These are phyloP conservation scores for Sebastes trivittatus DNA, from an alignment of 2,797 vertebrate species.

Conservation along the genomic window DNA sequence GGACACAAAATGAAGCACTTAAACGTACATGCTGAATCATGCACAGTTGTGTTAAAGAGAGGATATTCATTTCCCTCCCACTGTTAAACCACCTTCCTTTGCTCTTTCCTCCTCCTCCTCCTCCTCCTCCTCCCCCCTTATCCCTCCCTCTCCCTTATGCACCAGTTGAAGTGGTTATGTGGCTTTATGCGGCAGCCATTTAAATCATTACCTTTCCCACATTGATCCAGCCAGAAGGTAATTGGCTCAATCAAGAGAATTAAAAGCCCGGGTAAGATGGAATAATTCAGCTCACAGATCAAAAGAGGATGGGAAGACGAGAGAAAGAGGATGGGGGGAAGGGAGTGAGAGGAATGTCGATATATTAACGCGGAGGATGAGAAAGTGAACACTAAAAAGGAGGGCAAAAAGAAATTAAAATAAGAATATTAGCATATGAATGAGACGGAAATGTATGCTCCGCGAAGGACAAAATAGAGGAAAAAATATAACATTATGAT, in stretches of 20 bases:
- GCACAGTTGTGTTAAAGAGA: slow-evolving; percentile 67
- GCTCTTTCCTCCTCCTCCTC: slow-evolving; percentile 30
- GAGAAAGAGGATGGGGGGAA: slow-evolving; percentile 31
- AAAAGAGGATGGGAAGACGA: slow-evolving; percentile 64
- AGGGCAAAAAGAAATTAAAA: slow-evolving; percentile 50
- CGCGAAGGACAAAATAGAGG: slow-evolving; percentile 35
- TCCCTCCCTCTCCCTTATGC: slow-evolving; percentile 47
- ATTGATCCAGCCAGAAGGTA: slow-evolving; percentile 80
- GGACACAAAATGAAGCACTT: slow-evolving; percentile 70
- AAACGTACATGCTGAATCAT: slow-evolving; percentile 77
- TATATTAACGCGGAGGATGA: slow-evolving; percentile 65
- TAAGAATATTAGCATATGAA: slow-evolving; percentile 66
- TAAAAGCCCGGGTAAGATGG: slow-evolving; percentile 78
- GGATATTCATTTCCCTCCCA: slow-evolving; percentile 70
- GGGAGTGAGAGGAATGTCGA: slow-evolving; percentile 40
- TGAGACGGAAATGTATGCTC: slow-evolving; percentile 33
- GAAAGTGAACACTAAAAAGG: slow-evolving; percentile 49
- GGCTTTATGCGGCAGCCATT: slow-evolving; percentile 75
- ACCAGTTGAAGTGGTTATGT: slow-evolving; percentile 67
- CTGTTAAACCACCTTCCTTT: slow-evolving; percentile 55
- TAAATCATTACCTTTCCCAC: slow-evolving; percentile 81
- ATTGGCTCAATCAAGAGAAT: slow-evolving; percentile 82
- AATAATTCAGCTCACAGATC: slow-evolving; percentile 77
- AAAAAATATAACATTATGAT: slow-evolving; percentile 27
- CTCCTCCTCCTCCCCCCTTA: background rate